phyloP scores from a whole-genome alignment of 2,888 invertebrate genomes.

The Xanthorhoe spadicearia region DNA sequence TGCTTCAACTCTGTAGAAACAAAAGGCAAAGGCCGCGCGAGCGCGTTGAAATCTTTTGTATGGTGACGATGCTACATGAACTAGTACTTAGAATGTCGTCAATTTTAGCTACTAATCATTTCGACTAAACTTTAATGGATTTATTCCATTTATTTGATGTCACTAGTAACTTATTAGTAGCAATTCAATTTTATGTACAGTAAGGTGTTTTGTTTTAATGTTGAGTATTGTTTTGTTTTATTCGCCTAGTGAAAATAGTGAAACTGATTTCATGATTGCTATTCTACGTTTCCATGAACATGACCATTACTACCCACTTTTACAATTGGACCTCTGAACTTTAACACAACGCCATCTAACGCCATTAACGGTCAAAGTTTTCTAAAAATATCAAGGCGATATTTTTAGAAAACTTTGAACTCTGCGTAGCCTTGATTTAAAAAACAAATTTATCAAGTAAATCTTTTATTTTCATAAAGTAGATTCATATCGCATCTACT shows the following conservation, averaged over 20 bases:
- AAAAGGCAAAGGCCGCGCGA: neutral
- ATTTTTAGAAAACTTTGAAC: neutral
- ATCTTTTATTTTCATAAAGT: neutral
- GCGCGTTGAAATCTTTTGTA: conserved; percentile 27
- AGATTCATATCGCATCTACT: neutral
- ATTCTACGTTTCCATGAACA: too few species aligned
- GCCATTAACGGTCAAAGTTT: too few species aligned
- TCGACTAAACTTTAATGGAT: neutral
- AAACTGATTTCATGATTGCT: neutral
- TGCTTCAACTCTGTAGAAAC: neutral
- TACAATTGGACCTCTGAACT: neutral
- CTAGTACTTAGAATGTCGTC: neutral
- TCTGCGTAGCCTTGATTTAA: neutral
- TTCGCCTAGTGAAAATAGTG: neutral
- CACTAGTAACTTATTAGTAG: too few species aligned
- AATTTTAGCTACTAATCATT: neutral
- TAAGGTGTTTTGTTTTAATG: neutral
- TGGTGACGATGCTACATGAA: neutral
- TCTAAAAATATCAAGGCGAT: neutral
- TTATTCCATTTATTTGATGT: neutral
- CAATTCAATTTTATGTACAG: neutral
- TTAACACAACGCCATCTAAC: conserved; percentile 31
- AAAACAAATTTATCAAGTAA: neutral
- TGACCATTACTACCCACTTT: too few species aligned
- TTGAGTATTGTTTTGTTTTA: too few species aligned